Conservation (phyloP, 2,113 vertebrate genomes). For the Calypte anna region DNA sequence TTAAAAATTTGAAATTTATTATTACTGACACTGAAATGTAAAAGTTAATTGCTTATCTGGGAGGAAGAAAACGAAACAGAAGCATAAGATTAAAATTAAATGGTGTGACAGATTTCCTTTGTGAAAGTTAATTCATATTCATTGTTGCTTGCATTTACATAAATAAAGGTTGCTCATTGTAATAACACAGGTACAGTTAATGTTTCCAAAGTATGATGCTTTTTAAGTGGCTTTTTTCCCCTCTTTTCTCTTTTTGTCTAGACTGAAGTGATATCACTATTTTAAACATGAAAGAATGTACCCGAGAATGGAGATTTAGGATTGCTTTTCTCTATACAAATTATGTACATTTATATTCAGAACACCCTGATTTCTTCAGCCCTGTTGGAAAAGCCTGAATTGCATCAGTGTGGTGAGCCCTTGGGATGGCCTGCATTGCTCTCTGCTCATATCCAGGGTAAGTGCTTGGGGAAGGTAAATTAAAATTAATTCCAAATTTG, state of each 20-base stretch:
- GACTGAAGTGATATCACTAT: not conserved
- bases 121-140: not conserved
- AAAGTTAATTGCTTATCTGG: conserved; percentile 21
- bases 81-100: not conserved
- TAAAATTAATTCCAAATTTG: not conserved
- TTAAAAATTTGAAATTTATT: conserved; percentile 55
- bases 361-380: not conserved
- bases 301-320: not conserved
- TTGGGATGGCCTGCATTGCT: not conserved
- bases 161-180: not conserved
- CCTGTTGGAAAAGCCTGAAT: not conserved
- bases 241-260: not conserved
- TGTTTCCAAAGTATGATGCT: not conserved
- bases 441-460: not conserved
- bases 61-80: not conserved
- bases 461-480: not conserved
- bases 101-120: not conserved
- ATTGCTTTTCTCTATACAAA: not conserved
- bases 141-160: not conserved
- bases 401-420: accelerated
- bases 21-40: not conserved
- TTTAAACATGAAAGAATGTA: not conserved
- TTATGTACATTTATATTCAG: not conserved
- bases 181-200: not conserved
- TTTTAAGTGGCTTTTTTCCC: not conserved